Percentiles rank a stretch among this genome's conserved stretches.
These are phyloP conservation scores for Maconellicoccus hirsutus DNA, from an alignment of 1,140 invertebrate genomes.

Conservation along the genomic window DNA sequence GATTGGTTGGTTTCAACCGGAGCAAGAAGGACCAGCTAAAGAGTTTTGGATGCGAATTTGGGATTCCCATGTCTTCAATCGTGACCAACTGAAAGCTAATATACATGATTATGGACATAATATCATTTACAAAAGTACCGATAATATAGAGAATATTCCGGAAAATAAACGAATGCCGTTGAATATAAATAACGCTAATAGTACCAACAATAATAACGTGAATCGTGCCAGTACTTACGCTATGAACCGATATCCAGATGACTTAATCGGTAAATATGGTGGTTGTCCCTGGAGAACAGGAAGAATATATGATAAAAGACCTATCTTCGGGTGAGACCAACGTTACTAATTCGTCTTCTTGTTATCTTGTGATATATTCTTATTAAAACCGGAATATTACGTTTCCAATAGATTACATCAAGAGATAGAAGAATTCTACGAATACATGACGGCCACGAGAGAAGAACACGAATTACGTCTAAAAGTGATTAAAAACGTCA, in stretches of 20 bases:
- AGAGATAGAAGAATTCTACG: slow-evolving; percentile 92
- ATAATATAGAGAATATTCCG: slow-evolving; percentile 32
- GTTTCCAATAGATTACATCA: slow-evolving; percentile 68
- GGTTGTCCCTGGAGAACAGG: slow-evolving; percentile 74
- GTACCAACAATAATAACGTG: too few relatives aligned
- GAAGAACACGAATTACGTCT: slow-evolving; percentile 78
- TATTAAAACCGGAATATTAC: too few relatives aligned
- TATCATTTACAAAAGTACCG: slow-evolving; percentile 35
- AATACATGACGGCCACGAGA: slow-evolving; percentile 81
- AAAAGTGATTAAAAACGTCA: slow-evolving; percentile 77
- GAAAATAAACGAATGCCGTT: slow-evolving; percentile 57
- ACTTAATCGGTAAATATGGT: slow-evolving; percentile 67
- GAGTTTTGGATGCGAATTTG: slow-evolving; percentile 85
- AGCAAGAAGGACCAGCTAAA: slow-evolving; percentile 90
- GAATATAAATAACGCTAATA: slow-evolving; percentile 35
- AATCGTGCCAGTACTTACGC: slow-evolving; percentile 79
- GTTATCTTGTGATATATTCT: too few relatives aligned
- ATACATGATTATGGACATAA: slow-evolving; percentile 43
- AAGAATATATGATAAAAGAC: slow-evolving; percentile 45
- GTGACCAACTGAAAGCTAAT: slow-evolving; percentile 54
- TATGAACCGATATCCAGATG: slow-evolving; percentile 70
- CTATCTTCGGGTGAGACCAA: slow-evolving; percentile 59
- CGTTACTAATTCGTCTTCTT: slow-evolving; percentile 21
- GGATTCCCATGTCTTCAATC: slow-evolving; percentile 48
- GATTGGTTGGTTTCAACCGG: slow-evolving; percentile 92